Percentiles rank a stretch among this genome's conserved stretches.
Evolutionary conservation across 53 echinoderm and acorn worm species (phyloP).

Genomic region (Hippasteria phrygiana): DNA sequence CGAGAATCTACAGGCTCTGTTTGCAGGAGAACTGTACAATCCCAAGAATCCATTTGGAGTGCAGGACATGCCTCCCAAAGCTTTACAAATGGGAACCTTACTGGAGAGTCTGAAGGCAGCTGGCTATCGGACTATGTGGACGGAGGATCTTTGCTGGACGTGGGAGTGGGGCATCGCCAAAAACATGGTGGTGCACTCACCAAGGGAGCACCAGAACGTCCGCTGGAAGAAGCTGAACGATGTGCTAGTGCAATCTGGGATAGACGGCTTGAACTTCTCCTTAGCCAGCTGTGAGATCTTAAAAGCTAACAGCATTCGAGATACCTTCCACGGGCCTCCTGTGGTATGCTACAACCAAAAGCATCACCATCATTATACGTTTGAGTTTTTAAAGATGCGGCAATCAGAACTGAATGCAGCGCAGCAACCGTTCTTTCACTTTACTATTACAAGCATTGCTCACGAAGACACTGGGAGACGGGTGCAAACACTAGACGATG

Average conservation of each 20-base stretch:
- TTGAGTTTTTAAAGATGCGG: constrained; percentile 65
- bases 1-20: constrained; percentile 80
- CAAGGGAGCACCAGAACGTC: constrained; percentile 43
- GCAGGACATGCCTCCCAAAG: constrained; percentile 74
- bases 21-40: constrained; percentile 76
- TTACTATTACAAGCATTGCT: constrained; percentile 73
- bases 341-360: constrained; percentile 86
- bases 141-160: constrained; percentile 90
- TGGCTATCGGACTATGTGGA: constrained; percentile 83
- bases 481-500: constrained; percentile 77
- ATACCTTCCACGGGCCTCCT: constrained; percentile 83
- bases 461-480: constrained; percentile 82
- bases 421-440: constrained; percentile 77
- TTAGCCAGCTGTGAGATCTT: constrained; percentile 87
- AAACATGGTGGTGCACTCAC: constrained; percentile 76
- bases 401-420: constrained; percentile 56
- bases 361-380: constrained; percentile 80
- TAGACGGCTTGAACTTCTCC: constrained; percentile 79
- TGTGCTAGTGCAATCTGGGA: constrained; percentile 48
- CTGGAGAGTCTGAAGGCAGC: constrained; percentile 70
- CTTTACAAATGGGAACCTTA: constrained; percentile 58
- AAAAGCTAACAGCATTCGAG: constrained; percentile 76
- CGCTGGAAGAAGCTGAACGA: constrained; percentile 79
- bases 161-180: constrained; percentile 94
- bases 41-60: constrained; percentile 65